phyloP scores from a whole-genome alignment of 2,888 invertebrate genomes.

The Anoplius nigerrimus region DNA sequence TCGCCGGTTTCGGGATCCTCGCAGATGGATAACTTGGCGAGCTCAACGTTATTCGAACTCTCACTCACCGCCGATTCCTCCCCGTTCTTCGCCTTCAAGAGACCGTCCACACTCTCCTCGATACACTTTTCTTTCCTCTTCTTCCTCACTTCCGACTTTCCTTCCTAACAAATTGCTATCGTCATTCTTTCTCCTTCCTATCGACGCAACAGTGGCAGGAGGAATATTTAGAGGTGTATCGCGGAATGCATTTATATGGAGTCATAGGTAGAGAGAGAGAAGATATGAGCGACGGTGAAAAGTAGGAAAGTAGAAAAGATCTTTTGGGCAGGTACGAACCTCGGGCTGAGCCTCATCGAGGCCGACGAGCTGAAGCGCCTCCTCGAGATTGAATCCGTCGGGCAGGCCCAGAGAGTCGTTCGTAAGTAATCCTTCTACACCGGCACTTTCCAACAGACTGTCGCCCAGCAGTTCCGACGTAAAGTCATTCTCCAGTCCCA shows the following conservation, averaged over 20 bases:
- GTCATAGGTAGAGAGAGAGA: too few relatives aligned
- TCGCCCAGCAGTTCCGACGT: slow-evolving; percentile 66
- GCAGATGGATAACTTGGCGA: slow-evolving; percentile 66
- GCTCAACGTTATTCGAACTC: slow-evolving; percentile 62
- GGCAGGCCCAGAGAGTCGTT: slow-evolving; percentile 76
- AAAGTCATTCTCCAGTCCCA: slow-evolving; percentile 71
- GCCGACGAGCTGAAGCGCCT: slow-evolving; percentile 85
- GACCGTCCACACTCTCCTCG: slow-evolving; percentile 26
- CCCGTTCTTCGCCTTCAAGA: slow-evolving; percentile 33
- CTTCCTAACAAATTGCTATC: slow-evolving; percentile 42
- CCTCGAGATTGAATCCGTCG: slow-evolving; percentile 83
- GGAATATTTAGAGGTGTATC: too few relatives aligned
- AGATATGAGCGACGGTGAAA: too few relatives aligned
- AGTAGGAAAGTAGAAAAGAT: too few relatives aligned
- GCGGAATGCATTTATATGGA: too few relatives aligned
- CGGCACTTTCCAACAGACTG: slow-evolving; percentile 61
- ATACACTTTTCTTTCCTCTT: slow-evolving; percentile 46
- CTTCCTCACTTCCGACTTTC: slow-evolving; percentile 56
- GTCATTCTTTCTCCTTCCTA: too few relatives aligned
- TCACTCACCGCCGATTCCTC: slow-evolving; percentile 59
- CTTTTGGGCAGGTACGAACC: slow-evolving; percentile 26
- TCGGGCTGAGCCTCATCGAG: slow-evolving; percentile 79
- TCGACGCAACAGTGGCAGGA: too few relatives aligned
- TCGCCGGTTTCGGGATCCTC: slow-evolving; percentile 77
- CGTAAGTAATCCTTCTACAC: slow-evolving; percentile 68